Evolutionary conservation across 2,113 vertebrate genomes (phyloP).

Genomic region (Notechis scutatus): DNA sequence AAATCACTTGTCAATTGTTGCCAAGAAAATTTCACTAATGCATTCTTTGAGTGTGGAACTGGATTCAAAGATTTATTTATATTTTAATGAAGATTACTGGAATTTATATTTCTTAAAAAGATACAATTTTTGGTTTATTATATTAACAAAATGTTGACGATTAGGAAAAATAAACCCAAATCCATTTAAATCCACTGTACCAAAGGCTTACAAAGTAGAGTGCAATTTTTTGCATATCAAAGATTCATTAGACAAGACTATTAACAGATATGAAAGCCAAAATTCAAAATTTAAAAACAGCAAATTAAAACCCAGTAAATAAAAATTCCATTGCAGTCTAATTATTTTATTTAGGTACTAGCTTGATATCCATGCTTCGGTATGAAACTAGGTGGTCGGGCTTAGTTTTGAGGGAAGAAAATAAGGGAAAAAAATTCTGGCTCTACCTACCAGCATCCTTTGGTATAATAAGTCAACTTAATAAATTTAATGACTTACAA

Average conservation of each 20-base stretch:
- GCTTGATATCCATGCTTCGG: too few relatives aligned
- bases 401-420: too few relatives aligned
- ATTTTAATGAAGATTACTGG: not conserved
- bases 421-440: too few relatives aligned
- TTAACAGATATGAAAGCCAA: not conserved
- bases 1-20: not conserved
- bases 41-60: not conserved
- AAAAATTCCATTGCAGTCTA: not conserved
- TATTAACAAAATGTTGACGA: not conserved
- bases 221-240: not conserved
- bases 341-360: not conserved
- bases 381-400: too few relatives aligned
- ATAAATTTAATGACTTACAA: slow-evolving; percentile 5
- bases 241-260: not conserved
- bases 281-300: not conserved
- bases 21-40: not conserved
- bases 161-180: not conserved
- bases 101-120: not conserved
- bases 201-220: not conserved
- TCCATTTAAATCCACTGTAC: not conserved
- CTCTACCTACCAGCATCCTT: too few relatives aligned
- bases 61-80: not conserved
- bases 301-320: not conserved
- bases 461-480: not conserved
- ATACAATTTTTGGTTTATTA: not conserved